phyloP scores from a whole-genome alignment of 2,888 invertebrate species.

The Cylindroiulus punctatus region DNA sequence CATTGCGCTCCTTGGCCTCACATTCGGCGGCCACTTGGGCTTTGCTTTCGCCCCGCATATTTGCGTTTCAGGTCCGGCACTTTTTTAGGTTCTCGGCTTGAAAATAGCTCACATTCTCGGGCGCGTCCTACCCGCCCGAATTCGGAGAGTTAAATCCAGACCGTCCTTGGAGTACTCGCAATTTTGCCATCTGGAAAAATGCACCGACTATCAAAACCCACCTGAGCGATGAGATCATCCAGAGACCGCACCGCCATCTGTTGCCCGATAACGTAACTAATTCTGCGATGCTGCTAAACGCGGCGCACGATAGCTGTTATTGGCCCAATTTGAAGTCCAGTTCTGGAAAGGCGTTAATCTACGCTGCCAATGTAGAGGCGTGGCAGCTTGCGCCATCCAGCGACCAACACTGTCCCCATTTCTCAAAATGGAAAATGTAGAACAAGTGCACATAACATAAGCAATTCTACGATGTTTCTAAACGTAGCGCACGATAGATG shows the following conservation, averaged over 20 bases:
- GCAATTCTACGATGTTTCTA: no score
- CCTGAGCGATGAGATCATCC: background rate
- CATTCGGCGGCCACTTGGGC: conserved; percentile 1
- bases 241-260: background rate
- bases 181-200: background rate
- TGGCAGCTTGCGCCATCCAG: no score
- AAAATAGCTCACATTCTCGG: conserved; percentile 28
- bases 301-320: no score
- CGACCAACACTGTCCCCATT: no score
- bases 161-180: background rate
- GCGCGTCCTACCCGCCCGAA: background rate
- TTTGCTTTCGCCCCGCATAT: conserved; percentile 8
- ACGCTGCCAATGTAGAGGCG: no score
- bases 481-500: no score
- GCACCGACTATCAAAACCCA: background rate
- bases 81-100: background rate
- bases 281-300: no score
- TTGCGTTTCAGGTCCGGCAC: background rate
- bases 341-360: no score
- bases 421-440: no score
- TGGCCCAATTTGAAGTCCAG: no score
- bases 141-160: conserved; percentile 7
- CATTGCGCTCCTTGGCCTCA: background rate
- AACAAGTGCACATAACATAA: no score
- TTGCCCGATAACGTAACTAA: background rate